Conservation (phyloP, 2,113 vertebrate species). For the Poecile atricapillus region DNA sequence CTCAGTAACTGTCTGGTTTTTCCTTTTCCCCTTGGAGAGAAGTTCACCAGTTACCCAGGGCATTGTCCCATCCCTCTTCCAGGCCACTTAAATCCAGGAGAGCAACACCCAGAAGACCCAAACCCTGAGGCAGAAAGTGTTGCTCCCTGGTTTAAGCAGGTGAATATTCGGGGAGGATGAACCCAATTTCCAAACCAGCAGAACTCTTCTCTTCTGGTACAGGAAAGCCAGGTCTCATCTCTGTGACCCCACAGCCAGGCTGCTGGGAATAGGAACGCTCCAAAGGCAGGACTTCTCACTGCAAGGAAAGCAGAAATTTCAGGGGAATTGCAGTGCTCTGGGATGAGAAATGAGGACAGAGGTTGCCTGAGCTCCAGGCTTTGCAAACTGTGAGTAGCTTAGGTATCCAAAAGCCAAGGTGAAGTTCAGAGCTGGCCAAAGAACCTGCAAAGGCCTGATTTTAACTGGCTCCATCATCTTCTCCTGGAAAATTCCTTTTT, state of each 20-base stretch:
- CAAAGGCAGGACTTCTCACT: neutral
- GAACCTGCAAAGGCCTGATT: neutral
- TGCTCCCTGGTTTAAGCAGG: neutral
- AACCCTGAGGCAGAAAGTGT: neutral
- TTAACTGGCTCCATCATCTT: neutral
- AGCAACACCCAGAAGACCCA: neutral
- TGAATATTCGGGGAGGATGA: neutral
- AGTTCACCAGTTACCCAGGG: neutral
- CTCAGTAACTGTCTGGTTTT: neutral
- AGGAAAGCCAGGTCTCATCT: neutral
- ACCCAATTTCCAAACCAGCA: neutral
- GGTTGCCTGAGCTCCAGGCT: rapidly evolving
- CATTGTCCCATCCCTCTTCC: neutral
- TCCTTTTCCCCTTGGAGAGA: neutral
- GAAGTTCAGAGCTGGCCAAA: neutral
- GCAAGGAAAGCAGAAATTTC: neutral
- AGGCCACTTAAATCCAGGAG: neutral
- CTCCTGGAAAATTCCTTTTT: neutral
- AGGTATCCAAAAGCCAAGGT: neutral
- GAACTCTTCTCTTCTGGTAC: neutral
- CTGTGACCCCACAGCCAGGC: neutral
- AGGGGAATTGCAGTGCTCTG: neutral
- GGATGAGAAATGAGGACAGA: neutral
- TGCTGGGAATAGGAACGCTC: neutral
- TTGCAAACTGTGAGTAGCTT: neutral